These are phyloP conservation scores for Fistularia tabacaria DNA, from an alignment of 2,797 vertebrate species.

Conservation along the genomic window DNA sequence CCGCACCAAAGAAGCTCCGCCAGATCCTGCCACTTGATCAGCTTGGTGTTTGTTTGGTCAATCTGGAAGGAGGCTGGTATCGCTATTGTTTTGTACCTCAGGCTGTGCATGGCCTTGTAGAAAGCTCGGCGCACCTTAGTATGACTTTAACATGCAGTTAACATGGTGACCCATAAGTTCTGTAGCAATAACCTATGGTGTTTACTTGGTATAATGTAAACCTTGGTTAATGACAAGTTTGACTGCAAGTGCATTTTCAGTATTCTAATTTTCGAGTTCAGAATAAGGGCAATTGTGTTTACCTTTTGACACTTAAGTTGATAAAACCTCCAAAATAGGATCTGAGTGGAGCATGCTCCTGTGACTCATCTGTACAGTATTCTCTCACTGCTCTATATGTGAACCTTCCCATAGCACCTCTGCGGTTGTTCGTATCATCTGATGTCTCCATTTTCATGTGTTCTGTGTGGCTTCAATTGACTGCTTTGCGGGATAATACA, in stretches of 20 bases:
- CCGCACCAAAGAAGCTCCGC: constrained; percentile 6
- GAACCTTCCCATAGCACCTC: constrained; percentile 27
- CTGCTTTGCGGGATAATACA: constrained; percentile 44
- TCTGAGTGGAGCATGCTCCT: constrained; percentile 35
- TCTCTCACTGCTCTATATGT: constrained; percentile 26
- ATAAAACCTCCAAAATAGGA: constrained; percentile 38
- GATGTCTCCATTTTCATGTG: constrained; percentile 33
- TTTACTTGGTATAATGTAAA: too few species aligned
- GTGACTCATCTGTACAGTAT: constrained; percentile 51
- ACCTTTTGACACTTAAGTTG: constrained; percentile 34
- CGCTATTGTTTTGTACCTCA: constrained; percentile 9
- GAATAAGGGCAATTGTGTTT: constrained; percentile 5
- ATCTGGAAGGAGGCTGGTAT: background rate
- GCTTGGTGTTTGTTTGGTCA: constrained; percentile 8
- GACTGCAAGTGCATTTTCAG: background rate
- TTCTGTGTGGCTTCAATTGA: constrained; percentile 38
- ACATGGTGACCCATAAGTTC: too few species aligned
- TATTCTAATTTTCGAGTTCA: constrained; percentile 5
- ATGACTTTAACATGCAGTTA: too few species aligned
- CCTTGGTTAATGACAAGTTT: too few species aligned
- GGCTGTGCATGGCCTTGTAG: background rate
- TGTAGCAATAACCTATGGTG: too few species aligned
- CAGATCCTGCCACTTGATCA: constrained; percentile 4
- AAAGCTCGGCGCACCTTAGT: too few species aligned
- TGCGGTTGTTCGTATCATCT: constrained; percentile 21